Evolutionary conservation across 2,888 invertebrate genomes (phyloP), one percentile per base, ranked within the genome.

Genomic region (Orgyia antiqua): DNA sequence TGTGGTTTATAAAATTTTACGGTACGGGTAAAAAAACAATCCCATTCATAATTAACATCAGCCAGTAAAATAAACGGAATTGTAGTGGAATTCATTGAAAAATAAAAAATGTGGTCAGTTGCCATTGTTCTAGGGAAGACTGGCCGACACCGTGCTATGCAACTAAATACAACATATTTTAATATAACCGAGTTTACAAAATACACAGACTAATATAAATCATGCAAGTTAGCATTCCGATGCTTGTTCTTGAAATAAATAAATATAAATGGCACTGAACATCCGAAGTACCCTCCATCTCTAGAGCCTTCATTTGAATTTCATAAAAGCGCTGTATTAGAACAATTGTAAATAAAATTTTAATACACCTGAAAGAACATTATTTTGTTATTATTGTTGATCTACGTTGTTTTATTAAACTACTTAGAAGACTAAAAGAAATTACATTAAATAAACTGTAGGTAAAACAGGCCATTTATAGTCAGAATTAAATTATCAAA

Each of bases 21-120:
- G n/a, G n/a, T n/a, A n/a, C n/a, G n/a, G n/a, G n/a, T n/a, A n/a
- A n/a, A n/a, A n/a, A n/a, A n/a, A n/a, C n/a, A n/a, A n/a, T n/a
- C n/a, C n/a, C n/a, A n/a, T n/a, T n/a, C n/a, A n/a, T 70, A 69
- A 76, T 77, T 70, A 75, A 69, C 70, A 62, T 49, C 36, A 52
- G 41, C 51, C 54, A 60, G 59, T 58, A 49, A 56, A 64, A 58
- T 66, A 68, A 66, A 55, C 60, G 39, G 27, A 28, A 65, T 68
- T 68, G 20, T 9, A 10, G 71, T 67, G n/a, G n/a, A n/a, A n/a
- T n/a, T n/a, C n/a, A 15, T 15, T 15, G 15, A 15, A 15, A 15
- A 4, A 15, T 15, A 68, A 71, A 73, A 72, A 65, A 55, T 59
- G 42, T 48, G 58, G 58, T 55, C 58, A 52, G 28, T 27, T 36